phyloP scores from a whole-genome alignment of 2,888 invertebrate genomes.

The Corbicula japonica region DNA sequence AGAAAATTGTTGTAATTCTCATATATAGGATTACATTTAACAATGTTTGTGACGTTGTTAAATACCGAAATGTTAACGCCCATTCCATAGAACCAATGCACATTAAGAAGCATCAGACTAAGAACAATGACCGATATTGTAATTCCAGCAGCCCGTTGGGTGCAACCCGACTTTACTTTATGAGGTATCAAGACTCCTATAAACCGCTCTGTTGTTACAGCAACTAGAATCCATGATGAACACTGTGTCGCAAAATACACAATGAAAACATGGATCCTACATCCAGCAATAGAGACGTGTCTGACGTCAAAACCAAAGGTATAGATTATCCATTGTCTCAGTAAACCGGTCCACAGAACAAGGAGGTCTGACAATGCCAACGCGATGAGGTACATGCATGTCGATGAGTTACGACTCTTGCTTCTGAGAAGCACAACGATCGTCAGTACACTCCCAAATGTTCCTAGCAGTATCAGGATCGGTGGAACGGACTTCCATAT shows the following conservation, averaged over 20 bases:
- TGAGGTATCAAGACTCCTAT: slow-evolving; percentile 77
- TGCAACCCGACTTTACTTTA: slow-evolving; percentile 71
- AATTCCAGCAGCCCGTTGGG: slow-evolving; percentile 49
- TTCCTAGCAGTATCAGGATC: slow-evolving; percentile 72
- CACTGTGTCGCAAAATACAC: slow-evolving; percentile 73
- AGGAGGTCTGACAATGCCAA: slow-evolving; percentile 71
- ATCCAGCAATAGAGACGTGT: slow-evolving; percentile 42
- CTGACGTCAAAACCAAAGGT: slow-evolving; percentile 66
- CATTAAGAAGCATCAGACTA: slow-evolving; percentile 60
- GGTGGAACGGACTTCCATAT: slow-evolving; percentile 71
- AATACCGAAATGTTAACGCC: not conserved
- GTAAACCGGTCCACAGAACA: slow-evolving; percentile 73
- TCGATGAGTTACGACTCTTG: slow-evolving; percentile 65
- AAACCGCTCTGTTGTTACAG: slow-evolving; percentile 77
- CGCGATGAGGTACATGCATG: slow-evolving; percentile 74
- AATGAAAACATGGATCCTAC: slow-evolving; percentile 72
- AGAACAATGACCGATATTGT: slow-evolving; percentile 56
- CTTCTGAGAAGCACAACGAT: slow-evolving; percentile 67
- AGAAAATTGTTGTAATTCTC: slow-evolving; percentile 63
- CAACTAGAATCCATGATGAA: slow-evolving; percentile 79
- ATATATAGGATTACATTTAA: slow-evolving; percentile 49
- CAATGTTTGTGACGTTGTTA: slow-evolving; percentile 19
- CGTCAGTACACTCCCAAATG: slow-evolving; percentile 74
- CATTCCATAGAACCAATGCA: slow-evolving; percentile 72
- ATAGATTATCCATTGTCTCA: slow-evolving; percentile 68